Evolutionary conservation across 2,113 vertebrate species (phyloP).

Genomic region (Fukomys damarensis): DNA sequence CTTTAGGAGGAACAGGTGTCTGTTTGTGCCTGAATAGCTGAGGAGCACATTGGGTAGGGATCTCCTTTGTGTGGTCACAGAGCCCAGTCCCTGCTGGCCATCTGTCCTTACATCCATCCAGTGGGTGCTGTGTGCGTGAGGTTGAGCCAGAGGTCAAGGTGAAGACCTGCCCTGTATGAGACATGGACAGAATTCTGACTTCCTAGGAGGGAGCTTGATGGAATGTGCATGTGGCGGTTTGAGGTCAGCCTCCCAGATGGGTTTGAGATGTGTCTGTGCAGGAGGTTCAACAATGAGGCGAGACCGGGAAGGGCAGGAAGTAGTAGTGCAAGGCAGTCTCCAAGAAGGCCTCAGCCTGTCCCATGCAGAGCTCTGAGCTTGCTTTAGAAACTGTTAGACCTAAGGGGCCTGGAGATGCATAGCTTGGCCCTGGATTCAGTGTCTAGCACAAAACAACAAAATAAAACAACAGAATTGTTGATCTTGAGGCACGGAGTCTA

Average conservation of each 20-base stretch:
- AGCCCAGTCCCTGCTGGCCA: background rate
- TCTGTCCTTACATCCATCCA: background rate
- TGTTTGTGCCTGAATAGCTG: background rate
- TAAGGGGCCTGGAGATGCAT: background rate
- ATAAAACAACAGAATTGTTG: background rate
- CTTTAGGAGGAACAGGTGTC: background rate
- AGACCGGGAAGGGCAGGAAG: background rate
- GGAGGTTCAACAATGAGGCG: background rate
- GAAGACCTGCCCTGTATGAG: background rate
- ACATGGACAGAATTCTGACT: background rate
- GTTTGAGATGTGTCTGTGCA: background rate
- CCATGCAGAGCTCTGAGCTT: background rate
- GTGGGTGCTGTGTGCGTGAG: too few relatives aligned
- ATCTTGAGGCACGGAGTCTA: background rate
- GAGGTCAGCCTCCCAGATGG: background rate
- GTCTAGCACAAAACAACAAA: background rate
- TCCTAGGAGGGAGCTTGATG: background rate
- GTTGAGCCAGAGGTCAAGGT: background rate
- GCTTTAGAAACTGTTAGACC: background rate
- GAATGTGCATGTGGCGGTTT: background rate
- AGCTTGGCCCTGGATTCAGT: background rate
- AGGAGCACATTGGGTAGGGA: background rate
- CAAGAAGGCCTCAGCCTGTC: accelerated
- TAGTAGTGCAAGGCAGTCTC: too few relatives aligned
- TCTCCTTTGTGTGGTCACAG: background rate